phyloP scores from a whole-genome alignment of 1,140 invertebrate species.

The Eumeta japonica region DNA sequence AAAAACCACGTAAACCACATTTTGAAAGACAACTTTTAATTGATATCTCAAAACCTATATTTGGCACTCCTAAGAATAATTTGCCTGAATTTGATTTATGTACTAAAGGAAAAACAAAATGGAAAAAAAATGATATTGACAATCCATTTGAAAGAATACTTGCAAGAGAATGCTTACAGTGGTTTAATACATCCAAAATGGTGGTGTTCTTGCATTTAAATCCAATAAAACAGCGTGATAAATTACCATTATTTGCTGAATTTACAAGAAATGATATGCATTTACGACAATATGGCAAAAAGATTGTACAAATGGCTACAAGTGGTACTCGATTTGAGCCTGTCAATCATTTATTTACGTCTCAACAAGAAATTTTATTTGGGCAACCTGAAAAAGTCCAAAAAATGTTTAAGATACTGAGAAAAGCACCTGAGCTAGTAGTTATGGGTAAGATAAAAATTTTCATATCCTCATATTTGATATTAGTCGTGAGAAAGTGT shows the following conservation, averaged over 20 bases:
- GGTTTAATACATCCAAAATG: conserved; percentile 70
- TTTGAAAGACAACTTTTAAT: conserved; percentile 63
- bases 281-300: conserved; percentile 61
- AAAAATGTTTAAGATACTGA: conserved; percentile 61
- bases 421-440: conserved; percentile 63
- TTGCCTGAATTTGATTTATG: conserved; percentile 32
- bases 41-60: conserved; percentile 63
- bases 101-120: conserved; percentile 17
- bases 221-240: conserved; percentile 61
- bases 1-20: conserved; percentile 67
- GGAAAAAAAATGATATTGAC: conserved; percentile 28
- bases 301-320: conserved; percentile 62
- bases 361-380: conserved; percentile 64
- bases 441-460: conserved; percentile 59
- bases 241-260: conserved; percentile 61
- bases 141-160: conserved; percentile 71
- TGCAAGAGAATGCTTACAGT: conserved; percentile 66
- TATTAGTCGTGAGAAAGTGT: too few relatives aligned
- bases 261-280: conserved; percentile 67
- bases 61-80: conserved; percentile 37
- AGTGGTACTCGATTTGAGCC: conserved; percentile 62
- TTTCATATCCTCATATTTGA: neutral
- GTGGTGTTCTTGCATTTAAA: conserved; percentile 70
- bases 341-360: conserved; percentile 58
- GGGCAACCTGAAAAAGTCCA: conserved; percentile 60